Evolutionary conservation across 2,797 vertebrate species (phyloP), one percentile per base, ranked within the genome.

Genomic region (Myripristis murdjan): DNA sequence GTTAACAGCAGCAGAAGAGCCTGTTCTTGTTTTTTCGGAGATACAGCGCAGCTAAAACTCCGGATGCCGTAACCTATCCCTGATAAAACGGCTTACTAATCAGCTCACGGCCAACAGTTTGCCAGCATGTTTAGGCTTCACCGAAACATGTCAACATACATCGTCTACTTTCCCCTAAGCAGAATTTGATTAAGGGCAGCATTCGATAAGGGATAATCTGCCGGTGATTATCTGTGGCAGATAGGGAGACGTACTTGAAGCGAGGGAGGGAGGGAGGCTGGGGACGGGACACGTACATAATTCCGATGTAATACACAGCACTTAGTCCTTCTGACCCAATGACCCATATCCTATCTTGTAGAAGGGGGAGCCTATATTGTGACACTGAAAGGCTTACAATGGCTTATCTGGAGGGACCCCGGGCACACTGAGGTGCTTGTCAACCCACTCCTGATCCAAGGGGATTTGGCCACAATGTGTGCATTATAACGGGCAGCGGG

Each of bases 341-440:
- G 90, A 89, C 93, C 91, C 67, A 93, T 81, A 93, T 93, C 87
- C 88, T 66, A 86, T 81, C 90, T 91, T 87, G 78, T 87, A 79
- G 80, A 82, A 73, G 63, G 60, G 68, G 84, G 75, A 75, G 86
- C 39, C 77, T 87, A 79, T 89, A 92, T 87, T 90, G 83, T 91
- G 82, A 89, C 83, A 79, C 60, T 81, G 84, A 88, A 87, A 82
- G 85, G 87, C 87, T 86, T 92, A 93, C 93, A 92, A 84, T 91
- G 89, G 93, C 89, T 93, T 92, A 93, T 89, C 74, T 88, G 65
- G 67, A 84, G 74, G 78, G 83, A 91, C 89, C 84, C 78, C 65
- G 22, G 81, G 82, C 90, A 91, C 89, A 93, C 89, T 74, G 85
- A 89, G 85, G 73, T 68, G 81, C 87, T 87, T 91, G 90, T 91